A percentile compares a stretch with the other conserved stretches of the same genome.
phyloP scores from a whole-genome alignment of 1,140 invertebrate species.

The Bombus pascuorum region DNA sequence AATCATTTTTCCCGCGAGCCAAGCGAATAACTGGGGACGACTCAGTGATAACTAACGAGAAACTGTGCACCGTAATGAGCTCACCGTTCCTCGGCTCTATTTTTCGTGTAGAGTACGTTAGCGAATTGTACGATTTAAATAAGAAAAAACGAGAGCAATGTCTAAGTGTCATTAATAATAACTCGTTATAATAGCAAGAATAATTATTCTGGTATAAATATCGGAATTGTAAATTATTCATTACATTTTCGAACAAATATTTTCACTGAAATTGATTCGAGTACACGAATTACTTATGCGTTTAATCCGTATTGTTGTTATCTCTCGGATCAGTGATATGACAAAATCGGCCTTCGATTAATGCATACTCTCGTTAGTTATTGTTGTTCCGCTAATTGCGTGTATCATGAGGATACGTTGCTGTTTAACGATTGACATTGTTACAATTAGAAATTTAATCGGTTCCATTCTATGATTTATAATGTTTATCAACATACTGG shows the following conservation, averaged over 20 bases:
- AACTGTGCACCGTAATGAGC: background rate
- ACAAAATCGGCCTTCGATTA: background rate
- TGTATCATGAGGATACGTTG: background rate
- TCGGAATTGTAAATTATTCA: background rate
- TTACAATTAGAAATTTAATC: background rate
- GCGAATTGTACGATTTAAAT: background rate
- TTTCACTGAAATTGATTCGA: background rate
- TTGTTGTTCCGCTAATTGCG: background rate
- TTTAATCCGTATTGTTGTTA: background rate
- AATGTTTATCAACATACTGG: background rate
- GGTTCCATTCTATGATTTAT: background rate
- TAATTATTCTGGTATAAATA: background rate
- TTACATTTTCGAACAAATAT: background rate
- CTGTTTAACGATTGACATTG: background rate
- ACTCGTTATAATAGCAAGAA: background rate
- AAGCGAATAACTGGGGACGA: background rate
- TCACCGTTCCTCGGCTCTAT: background rate
- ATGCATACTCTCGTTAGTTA: background rate
- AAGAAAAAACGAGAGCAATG: background rate
- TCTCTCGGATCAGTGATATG: background rate
- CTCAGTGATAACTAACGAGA: constrained; percentile 1
- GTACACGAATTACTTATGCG: background rate
- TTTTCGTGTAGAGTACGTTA: background rate
- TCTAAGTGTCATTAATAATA: too few relatives aligned
- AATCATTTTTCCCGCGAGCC: background rate